Evolutionary conservation across 2,797 vertebrate species (phyloP).

Genomic region (Erethizon dorsatum): DNA sequence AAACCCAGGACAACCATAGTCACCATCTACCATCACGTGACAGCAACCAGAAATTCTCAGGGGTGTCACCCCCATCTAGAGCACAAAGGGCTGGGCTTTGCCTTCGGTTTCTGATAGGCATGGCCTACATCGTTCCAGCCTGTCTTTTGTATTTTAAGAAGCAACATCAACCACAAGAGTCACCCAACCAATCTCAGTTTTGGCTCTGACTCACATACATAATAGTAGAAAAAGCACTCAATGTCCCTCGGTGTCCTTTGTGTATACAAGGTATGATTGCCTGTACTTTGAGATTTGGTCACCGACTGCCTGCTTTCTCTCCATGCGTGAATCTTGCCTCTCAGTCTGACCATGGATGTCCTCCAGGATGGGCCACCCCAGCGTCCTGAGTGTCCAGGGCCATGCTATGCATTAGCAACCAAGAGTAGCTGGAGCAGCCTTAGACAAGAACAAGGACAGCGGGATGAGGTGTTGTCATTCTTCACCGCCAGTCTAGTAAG

Average conservation of each 20-base stretch:
- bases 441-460: neutral
- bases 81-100: neutral
- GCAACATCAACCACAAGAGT: neutral
- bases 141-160: neutral
- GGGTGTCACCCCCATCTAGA: too few species aligned
- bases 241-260: neutral
- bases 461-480: neutral
- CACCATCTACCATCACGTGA: accelerated
- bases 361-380: neutral
- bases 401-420: neutral
- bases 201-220: neutral
- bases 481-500: neutral
- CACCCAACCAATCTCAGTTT: neutral
- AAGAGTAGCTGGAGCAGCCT: neutral
- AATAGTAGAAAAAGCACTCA: neutral
- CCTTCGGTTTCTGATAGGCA: neutral
- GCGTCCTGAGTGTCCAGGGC: neutral
- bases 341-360: neutral
- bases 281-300: neutral
- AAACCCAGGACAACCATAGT: neutral
- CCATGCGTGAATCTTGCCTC: neutral
- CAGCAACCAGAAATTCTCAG: neutral
- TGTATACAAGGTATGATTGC: neutral
- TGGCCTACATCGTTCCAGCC: neutral
- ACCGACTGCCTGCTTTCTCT: neutral